Percentiles rank a stretch among this genome's conserved stretches.
Conservation (phyloP, 2,888 invertebrate genomes). For the Micoletzkya japonica region DNA sequence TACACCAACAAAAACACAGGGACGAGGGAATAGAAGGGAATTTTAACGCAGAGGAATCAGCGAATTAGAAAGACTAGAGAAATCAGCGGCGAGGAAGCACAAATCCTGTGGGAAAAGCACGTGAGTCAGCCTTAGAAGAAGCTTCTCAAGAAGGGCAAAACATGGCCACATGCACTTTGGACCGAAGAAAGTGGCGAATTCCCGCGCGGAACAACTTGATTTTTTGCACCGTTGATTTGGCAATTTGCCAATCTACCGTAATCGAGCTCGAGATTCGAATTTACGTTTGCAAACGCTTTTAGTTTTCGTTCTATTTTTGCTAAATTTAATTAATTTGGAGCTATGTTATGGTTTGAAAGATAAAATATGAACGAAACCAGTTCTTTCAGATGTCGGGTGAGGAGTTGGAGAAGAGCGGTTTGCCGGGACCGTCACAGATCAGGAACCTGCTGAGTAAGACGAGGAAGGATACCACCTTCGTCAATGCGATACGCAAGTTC, state of each 20-base stretch:
- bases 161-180: constrained; percentile 10
- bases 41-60: neutral
- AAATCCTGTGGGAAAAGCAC: neutral
- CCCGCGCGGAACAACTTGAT: constrained; percentile 6
- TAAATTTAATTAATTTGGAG: neutral
- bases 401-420: constrained; percentile 8
- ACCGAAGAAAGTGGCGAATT: neutral
- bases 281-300: neutral
- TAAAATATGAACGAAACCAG: too few species aligned
- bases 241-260: neutral
- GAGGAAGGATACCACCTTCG: constrained; percentile 68
- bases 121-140: neutral
- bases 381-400: constrained; percentile 4
- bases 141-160: neutral
- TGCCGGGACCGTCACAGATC: constrained; percentile 20
- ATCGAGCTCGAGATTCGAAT: neutral
- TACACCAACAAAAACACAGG: neutral
- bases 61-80: too few species aligned
- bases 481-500: constrained; percentile 97
- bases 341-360: too few species aligned
- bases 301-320: neutral
- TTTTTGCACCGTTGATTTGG: neutral
- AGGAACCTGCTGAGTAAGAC: constrained; percentile 22
- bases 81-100: neutral
- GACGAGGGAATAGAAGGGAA: neutral